Conservation (phyloP, 2,797 vertebrate species). For the Gambusia yucatana region DNA sequence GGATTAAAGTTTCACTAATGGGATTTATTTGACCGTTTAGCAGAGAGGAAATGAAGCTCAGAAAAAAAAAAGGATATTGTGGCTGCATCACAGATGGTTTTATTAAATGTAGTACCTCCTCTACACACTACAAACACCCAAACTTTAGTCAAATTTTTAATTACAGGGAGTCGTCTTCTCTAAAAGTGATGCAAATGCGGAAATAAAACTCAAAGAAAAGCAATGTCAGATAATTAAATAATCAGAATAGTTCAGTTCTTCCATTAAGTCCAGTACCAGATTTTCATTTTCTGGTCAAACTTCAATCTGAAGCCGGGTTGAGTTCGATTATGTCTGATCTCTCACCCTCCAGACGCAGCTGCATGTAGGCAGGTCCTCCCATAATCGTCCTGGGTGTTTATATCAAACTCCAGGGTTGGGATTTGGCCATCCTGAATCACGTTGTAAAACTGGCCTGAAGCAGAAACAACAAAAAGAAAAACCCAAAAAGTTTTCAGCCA, state of each 20-base stretch:
- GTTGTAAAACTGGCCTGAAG: slow-evolving; percentile 93
- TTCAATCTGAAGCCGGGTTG: neutral
- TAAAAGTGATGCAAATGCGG: neutral
- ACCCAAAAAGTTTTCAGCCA: neutral
- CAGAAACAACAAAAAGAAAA: slow-evolving; percentile 7
- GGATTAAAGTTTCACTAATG: neutral
- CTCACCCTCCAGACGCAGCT: slow-evolving; percentile 94
- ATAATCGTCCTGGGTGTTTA: slow-evolving; percentile 89
- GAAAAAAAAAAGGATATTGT: neutral
- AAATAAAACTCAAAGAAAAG: neutral
- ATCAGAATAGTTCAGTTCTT: neutral
- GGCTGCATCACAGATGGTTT: neutral
- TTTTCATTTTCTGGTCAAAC: neutral
- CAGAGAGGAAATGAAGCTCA: neutral
- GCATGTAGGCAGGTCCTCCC: slow-evolving; percentile 96
- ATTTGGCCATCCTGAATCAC: slow-evolving; percentile 86
- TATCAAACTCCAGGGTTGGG: slow-evolving; percentile 88
- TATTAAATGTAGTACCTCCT: neutral
- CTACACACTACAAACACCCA: neutral
- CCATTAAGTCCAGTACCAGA: neutral
- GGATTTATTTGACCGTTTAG: neutral
- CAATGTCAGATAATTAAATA: neutral
- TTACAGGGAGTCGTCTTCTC: neutral
- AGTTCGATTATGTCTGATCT: neutral
- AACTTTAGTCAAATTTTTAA: neutral